Evolutionary conservation across 2,888 invertebrate species (phyloP).

Genomic region (Drosophila recens): DNA sequence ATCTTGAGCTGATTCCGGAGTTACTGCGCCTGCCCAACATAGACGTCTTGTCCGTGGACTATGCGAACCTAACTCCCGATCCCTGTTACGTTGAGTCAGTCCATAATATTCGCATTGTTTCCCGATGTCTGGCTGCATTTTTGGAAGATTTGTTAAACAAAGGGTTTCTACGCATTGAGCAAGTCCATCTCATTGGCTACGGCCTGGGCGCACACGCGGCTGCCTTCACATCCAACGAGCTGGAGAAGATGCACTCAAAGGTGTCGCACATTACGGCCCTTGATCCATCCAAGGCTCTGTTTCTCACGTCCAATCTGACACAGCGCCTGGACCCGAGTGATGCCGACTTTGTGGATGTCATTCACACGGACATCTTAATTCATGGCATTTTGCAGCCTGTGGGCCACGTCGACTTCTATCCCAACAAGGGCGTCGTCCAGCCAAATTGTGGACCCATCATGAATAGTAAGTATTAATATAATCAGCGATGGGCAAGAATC

Average conservation of each 20-base stretch:
- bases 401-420: constrained; percentile 87
- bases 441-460: constrained; percentile 86
- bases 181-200: constrained; percentile 88
- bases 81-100: constrained; percentile 88
- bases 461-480: constrained; percentile 10
- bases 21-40: constrained; percentile 86
- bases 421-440: constrained; percentile 87
- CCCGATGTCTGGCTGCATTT: constrained; percentile 87
- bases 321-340: constrained; percentile 87
- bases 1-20: constrained; percentile 87
- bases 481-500: no score
- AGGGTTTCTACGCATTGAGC: constrained; percentile 74
- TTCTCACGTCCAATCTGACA: constrained; percentile 85
- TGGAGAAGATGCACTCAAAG: constrained; percentile 77
- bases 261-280: constrained; percentile 86
- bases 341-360: constrained; percentile 88
- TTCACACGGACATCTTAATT: constrained; percentile 88
- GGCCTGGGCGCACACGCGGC: constrained; percentile 88
- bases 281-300: constrained; percentile 88
- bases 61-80: constrained; percentile 86
- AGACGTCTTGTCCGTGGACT: constrained; percentile 88
- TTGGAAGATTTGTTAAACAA: constrained; percentile 69
- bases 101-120: constrained; percentile 87
- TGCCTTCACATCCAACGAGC: constrained; percentile 86
- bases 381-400: constrained; percentile 86